Conservation (phyloP, 2,113 vertebrate genomes). For the Tilapia sparmanii region DNA sequence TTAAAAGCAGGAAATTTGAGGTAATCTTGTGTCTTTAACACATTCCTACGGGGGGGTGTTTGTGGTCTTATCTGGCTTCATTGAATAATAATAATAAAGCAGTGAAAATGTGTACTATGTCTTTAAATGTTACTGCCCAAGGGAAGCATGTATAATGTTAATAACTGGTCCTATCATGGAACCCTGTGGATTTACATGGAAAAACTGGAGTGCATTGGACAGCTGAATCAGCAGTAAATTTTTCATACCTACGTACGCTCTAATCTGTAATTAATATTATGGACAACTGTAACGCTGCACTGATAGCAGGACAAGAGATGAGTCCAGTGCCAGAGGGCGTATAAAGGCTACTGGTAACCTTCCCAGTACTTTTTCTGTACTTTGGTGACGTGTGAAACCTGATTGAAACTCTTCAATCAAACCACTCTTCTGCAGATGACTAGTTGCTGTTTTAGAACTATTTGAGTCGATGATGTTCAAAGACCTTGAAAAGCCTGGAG, state of each 20-base stretch:
- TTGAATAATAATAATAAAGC: no score
- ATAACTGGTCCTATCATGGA: neutral
- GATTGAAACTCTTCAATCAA: neutral
- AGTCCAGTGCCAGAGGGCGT: neutral
- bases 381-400: neutral
- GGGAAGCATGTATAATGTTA: neutral
- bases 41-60: no score
- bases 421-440: neutral
- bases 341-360: neutral
- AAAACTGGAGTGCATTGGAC: neutral
- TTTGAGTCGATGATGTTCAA: neutral
- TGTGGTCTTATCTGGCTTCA: no score
- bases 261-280: no score
- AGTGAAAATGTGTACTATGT: neutral
- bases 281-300: fast-evolving
- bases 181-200: neutral
- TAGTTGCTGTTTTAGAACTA: fast-evolving
- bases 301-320: neutral
- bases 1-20: no score
- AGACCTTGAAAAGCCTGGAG: neutral
- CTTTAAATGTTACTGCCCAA: neutral
- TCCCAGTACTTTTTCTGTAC: neutral
- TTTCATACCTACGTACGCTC: neutral
- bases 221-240: neutral
- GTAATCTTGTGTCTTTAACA: no score